These are phyloP conservation scores for Cebidichthys violaceus DNA, from an alignment of 2,113 vertebrate species.

Conservation along the genomic window DNA sequence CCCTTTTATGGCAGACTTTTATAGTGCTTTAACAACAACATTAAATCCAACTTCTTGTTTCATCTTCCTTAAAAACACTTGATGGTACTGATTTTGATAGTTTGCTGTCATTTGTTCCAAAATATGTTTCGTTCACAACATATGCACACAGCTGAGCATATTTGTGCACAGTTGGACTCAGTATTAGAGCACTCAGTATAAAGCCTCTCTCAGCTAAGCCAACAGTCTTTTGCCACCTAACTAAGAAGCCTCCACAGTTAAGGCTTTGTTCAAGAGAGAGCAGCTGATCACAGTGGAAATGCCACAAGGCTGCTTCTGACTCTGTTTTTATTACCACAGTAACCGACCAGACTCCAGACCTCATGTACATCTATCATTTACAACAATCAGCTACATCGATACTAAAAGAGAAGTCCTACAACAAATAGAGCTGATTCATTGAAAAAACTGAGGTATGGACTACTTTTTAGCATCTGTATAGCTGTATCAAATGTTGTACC, in stretches of 20 bases:
- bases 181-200: slow-evolving; percentile 11
- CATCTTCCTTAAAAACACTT: not conserved
- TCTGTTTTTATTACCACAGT: slow-evolving; percentile 8
- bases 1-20: not conserved
- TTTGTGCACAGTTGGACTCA: slow-evolving; percentile 58
- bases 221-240: slow-evolving; percentile 43
- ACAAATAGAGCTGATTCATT: not conserved
- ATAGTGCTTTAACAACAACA: not conserved
- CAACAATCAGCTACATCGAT: not conserved
- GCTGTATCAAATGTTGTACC: not conserved
- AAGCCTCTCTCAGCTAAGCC: slow-evolving; percentile 19
- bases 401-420: not conserved
- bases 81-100: not conserved
- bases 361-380: not conserved
- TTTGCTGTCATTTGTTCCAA: not conserved
- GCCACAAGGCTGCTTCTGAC: slow-evolving; percentile 43
- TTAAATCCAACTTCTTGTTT: not conserved
- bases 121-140: slow-evolving; percentile 11
- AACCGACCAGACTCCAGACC: slow-evolving; percentile 5
- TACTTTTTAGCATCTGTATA: not conserved
- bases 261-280: slow-evolving; percentile 67
- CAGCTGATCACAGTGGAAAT: slow-evolving; percentile 72
- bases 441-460: not conserved
- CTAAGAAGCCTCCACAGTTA: slow-evolving; percentile 55
- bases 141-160: slow-evolving; percentile 52